phyloP scores from a whole-genome alignment of 2,888 invertebrate species.

The Axea sp. region DNA sequence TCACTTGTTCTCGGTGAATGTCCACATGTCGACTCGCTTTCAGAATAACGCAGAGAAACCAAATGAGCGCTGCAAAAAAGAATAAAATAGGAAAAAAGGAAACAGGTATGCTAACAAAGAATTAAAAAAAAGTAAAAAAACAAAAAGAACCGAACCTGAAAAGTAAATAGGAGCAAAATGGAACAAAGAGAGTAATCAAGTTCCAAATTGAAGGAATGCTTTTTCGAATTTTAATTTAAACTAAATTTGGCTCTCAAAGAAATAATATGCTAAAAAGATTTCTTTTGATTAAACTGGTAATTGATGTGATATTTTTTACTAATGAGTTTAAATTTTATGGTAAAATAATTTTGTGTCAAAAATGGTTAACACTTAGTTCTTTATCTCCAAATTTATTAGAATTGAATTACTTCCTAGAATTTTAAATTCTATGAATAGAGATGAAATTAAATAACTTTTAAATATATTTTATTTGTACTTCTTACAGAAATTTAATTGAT shows the following conservation, averaged over 20 bases:
- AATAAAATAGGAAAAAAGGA: conserved; percentile 20
- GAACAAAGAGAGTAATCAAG: conserved; percentile 54
- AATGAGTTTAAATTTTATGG: too few relatives aligned
- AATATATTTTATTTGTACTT: too few relatives aligned
- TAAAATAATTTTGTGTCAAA: too few relatives aligned
- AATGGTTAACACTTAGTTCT: too few relatives aligned
- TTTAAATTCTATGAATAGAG: too few relatives aligned
- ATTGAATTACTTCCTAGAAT: too few relatives aligned
- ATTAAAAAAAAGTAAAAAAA: conserved; percentile 1
- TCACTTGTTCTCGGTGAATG: conserved; percentile 54
- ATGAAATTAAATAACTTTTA: too few relatives aligned
- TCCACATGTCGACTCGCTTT: conserved; percentile 51
- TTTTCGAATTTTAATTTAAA: conserved; percentile 44
- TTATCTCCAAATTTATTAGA: too few relatives aligned
- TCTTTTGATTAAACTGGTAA: conserved; percentile 26
- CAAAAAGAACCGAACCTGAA: conserved; percentile 15
- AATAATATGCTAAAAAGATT: conserved; percentile 11
- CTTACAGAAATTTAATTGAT: too few relatives aligned
- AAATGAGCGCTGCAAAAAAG: conserved; percentile 44
- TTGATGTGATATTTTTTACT: conserved; percentile 23
- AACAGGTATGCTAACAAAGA: conserved; percentile 23
- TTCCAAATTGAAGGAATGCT: conserved; percentile 35
- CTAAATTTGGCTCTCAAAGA: conserved; percentile 8
- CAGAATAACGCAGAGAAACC: conserved; percentile 36
- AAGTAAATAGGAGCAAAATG: conserved; percentile 28